These are phyloP conservation scores for Rhizoglyphus robini DNA, from an alignment of 1,140 invertebrate genomes.

Conservation along the genomic window DNA sequence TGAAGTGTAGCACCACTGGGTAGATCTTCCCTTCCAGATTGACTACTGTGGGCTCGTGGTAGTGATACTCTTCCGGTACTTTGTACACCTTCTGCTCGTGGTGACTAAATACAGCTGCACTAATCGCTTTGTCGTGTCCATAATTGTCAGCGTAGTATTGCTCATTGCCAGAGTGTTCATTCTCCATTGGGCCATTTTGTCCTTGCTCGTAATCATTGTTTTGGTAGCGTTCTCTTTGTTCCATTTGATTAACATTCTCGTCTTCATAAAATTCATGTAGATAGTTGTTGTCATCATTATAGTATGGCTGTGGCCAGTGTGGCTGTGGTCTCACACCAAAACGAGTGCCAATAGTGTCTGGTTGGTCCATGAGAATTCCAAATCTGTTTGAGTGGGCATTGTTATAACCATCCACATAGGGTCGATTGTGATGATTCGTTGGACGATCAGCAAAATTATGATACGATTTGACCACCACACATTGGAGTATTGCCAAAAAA, in stretches of 20 bases:
- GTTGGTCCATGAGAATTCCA: too few relatives aligned
- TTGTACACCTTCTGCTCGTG: neutral
- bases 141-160: neutral
- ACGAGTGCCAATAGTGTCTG: too few relatives aligned
- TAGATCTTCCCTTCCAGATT: neutral
- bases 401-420: too few relatives aligned
- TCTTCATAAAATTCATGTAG: neutral
- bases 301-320: neutral
- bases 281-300: neutral
- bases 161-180: too few relatives aligned
- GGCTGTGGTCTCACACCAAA: neutral
- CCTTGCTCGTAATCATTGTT: too few relatives aligned
- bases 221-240: neutral
- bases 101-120: neutral
- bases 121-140: neutral
- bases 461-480: too few relatives aligned
- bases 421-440: too few relatives aligned
- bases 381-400: too few relatives aligned
- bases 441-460: too few relatives aligned
- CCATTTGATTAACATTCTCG: neutral
- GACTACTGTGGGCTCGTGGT: neutral
- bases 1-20: too few relatives aligned
- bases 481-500: too few relatives aligned
- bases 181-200: too few relatives aligned
- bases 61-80: neutral